A percentile compares a stretch with the other conserved stretches of the same genome.
phyloP scores from a whole-genome alignment of 2,888 invertebrate genomes.

The Isotomurus palustris region DNA sequence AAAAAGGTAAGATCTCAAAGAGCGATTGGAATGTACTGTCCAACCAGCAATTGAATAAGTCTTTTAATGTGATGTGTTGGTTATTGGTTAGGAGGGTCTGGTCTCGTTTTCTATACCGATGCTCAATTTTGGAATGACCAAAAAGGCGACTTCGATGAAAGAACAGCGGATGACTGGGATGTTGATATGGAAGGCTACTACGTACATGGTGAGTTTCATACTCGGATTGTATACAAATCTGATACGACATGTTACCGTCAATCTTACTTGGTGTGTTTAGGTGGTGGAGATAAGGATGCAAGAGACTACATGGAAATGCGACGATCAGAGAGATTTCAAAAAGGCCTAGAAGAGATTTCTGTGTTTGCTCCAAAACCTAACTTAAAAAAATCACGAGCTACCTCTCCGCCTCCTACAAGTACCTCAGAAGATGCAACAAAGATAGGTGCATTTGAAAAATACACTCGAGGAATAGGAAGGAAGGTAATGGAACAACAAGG shows the following conservation, averaged over 20 bases:
- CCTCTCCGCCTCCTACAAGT: slow-evolving; percentile 4
- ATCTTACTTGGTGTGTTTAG: slow-evolving; percentile 20
- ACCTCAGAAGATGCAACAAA: not conserved
- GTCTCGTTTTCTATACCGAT: slow-evolving; percentile 58
- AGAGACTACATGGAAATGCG: slow-evolving; percentile 52
- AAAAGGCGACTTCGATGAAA: slow-evolving; percentile 55
- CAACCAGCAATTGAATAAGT: not conserved
- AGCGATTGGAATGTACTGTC: not conserved
- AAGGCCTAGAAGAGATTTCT: slow-evolving; percentile 42
- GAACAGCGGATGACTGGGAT: slow-evolving; percentile 58
- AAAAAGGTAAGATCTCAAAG: slow-evolving; percentile 52
- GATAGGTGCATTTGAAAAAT: slow-evolving; percentile 51
- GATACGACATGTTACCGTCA: not conserved
- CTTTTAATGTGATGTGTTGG: not conserved
- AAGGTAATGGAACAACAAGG: slow-evolving; percentile 53
- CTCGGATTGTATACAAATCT: not conserved
- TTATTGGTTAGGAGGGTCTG: slow-evolving; percentile 50
- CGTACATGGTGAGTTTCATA: slow-evolving; percentile 47
- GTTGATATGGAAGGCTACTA: slow-evolving; percentile 56
- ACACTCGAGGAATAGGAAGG: slow-evolving; percentile 53
- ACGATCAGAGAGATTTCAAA: slow-evolving; percentile 44
- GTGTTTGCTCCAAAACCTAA: slow-evolving; percentile 24
- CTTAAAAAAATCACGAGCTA: not conserved
- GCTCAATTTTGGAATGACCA: slow-evolving; percentile 55
- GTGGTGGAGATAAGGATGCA: slow-evolving; percentile 54